Conservation (phyloP, 2,888 invertebrate genomes). For the Himalopsyche kuldschensis region DNA sequence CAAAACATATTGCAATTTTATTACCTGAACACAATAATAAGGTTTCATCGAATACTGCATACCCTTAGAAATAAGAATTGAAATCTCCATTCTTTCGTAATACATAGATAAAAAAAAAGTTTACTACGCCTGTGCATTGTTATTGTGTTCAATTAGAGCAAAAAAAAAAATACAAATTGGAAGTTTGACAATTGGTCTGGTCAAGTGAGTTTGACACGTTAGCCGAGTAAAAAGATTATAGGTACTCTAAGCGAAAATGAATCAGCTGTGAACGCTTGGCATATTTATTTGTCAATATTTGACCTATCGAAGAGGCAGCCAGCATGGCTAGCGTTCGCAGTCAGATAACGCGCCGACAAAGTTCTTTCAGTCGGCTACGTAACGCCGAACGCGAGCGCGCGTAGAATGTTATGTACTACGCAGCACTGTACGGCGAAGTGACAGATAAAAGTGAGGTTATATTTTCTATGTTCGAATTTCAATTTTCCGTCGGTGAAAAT, state of each 20-base stretch:
- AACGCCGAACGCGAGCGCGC: not conserved
- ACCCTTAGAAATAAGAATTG: too few species aligned
- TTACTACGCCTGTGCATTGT: too few species aligned
- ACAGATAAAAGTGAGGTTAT: slow-evolving; percentile 36
- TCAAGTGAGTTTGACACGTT: not conserved
- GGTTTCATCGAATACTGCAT: too few species aligned
- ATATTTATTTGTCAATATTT: not conserved
- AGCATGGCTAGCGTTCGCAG: not conserved
- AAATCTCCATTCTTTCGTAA: too few species aligned
- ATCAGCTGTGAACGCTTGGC: not conserved
- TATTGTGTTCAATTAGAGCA: too few species aligned
- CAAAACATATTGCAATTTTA: too few species aligned
- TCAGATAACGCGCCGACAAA: not conserved
- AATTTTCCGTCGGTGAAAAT: not conserved
- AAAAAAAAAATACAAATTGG: too few species aligned
- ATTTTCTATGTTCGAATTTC: not conserved
- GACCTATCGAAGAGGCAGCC: not conserved
- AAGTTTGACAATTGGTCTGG: too few species aligned
- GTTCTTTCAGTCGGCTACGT: not conserved
- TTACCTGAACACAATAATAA: too few species aligned
- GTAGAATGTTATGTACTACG: not conserved
- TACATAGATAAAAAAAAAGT: too few species aligned
- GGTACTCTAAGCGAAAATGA: not conserved
- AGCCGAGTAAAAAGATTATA: not conserved
- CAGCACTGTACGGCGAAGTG: slow-evolving; percentile 1